These are phyloP conservation scores for Notocelia uddmanniana DNA, from an alignment of 2,888 invertebrate species.

Conservation along the genomic window DNA sequence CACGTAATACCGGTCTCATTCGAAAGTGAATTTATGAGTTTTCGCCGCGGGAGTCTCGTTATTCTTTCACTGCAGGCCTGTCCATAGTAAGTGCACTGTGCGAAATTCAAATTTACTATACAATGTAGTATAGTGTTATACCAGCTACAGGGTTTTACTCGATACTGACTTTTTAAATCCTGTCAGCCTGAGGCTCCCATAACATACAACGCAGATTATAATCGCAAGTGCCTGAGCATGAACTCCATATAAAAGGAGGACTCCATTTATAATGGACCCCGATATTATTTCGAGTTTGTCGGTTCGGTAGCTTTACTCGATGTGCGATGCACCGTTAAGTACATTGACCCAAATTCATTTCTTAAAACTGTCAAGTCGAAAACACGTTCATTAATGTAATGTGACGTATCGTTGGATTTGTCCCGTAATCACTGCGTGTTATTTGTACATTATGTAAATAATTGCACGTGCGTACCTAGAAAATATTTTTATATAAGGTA, in stretches of 20 bases:
- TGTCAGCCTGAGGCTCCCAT: slow-evolving; percentile 10
- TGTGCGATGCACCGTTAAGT: slow-evolving; percentile 39
- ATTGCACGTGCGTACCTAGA: background rate
- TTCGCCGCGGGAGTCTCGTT: slow-evolving; percentile 61
- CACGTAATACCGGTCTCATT: slow-evolving; percentile 46
- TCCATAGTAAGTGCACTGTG: slow-evolving; percentile 7
- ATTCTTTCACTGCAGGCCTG: slow-evolving; percentile 46
- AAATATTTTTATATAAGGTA: too few species aligned
- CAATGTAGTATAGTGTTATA: slow-evolving; percentile 16
- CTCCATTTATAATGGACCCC: slow-evolving; percentile 14
- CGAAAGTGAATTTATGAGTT: slow-evolving; percentile 60
- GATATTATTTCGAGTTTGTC: slow-evolving; percentile 9
- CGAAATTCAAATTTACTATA: slow-evolving; percentile 33
- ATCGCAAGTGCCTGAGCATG: slow-evolving; percentile 7
- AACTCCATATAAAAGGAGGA: background rate
- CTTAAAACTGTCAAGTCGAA: slow-evolving; percentile 34
- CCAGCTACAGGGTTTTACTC: background rate
- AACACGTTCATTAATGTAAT: slow-evolving; percentile 31
- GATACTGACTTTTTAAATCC: background rate
- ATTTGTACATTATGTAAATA: slow-evolving; percentile 1
- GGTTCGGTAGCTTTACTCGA: slow-evolving; percentile 27
- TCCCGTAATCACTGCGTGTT: background rate
- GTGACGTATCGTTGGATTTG: slow-evolving; percentile 12
- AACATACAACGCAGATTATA: slow-evolving; percentile 2
- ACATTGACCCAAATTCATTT: slow-evolving; percentile 41